Percentiles rank a stretch among this genome's conserved stretches.
These are phyloP conservation scores for Oncorhynchus clarkii DNA, from an alignment of 2,113 vertebrate genomes.

Conservation along the genomic window DNA sequence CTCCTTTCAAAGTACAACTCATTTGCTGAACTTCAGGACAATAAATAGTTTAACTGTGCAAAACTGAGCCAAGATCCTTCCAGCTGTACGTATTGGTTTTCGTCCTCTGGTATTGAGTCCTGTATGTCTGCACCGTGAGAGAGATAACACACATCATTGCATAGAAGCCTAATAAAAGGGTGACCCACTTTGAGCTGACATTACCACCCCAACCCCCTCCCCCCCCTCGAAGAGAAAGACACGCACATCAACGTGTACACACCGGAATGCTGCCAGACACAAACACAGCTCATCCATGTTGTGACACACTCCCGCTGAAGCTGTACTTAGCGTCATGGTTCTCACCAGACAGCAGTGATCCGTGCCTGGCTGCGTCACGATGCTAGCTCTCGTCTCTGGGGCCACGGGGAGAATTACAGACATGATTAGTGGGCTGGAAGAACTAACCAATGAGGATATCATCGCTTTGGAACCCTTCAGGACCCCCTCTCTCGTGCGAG, in stretches of 20 bases:
- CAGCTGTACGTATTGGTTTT: too few relatives aligned
- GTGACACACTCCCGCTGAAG: background rate
- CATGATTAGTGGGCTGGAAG: background rate
- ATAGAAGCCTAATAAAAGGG: background rate
- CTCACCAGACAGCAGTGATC: background rate
- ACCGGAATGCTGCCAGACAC: too few relatives aligned
- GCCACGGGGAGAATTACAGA: background rate
- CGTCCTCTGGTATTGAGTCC: background rate
- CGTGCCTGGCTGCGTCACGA: background rate
- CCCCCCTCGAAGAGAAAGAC: background rate
- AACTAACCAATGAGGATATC: background rate
- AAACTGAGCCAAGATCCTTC: too few relatives aligned
- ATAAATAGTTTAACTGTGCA: too few relatives aligned
- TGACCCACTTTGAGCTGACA: background rate
- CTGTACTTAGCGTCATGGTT: background rate
- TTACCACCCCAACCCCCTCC: too few relatives aligned
- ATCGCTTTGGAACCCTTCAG: too few relatives aligned
- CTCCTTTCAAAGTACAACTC: too few relatives aligned
- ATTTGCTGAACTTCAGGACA: too few relatives aligned
- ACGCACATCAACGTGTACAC: too few relatives aligned
- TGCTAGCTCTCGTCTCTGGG: background rate
- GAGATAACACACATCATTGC: background rate
- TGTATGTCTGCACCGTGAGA: background rate
- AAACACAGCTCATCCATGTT: background rate
- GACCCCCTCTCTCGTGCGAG: too few relatives aligned